phyloP scores from a whole-genome alignment of 2,113 vertebrate species.

The Melanerpes formicivorus region DNA sequence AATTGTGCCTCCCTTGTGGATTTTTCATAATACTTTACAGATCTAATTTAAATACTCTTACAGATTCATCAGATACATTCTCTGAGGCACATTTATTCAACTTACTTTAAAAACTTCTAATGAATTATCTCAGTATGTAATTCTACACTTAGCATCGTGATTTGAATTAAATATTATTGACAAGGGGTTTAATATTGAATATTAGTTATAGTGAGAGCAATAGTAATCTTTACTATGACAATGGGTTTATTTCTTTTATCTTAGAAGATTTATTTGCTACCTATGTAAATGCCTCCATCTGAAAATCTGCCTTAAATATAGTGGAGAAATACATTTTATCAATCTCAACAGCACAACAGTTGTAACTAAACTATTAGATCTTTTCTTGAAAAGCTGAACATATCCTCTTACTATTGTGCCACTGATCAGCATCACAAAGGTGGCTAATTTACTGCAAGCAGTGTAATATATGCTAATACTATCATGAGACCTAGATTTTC shows the following conservation, averaged over 20 bases:
- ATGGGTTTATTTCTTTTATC: slow-evolving; percentile 27
- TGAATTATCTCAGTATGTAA: slow-evolving; percentile 77
- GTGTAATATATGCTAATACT: background rate
- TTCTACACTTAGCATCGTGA: slow-evolving; percentile 73
- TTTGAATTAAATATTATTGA: slow-evolving; percentile 79
- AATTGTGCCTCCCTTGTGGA: slow-evolving; percentile 73
- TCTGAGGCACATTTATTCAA: slow-evolving; percentile 76
- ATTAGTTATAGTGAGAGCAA: slow-evolving; percentile 75
- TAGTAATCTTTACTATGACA: slow-evolving; percentile 60
- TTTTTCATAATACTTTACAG: slow-evolving; percentile 75
- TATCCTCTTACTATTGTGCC: background rate
- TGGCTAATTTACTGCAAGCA: background rate
- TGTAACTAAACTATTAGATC: slow-evolving; percentile 12
- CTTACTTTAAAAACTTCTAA: slow-evolving; percentile 79
- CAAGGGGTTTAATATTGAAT: slow-evolving; percentile 75
- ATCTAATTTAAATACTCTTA: slow-evolving; percentile 81
- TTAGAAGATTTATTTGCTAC: slow-evolving; percentile 59
- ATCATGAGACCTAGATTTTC: slow-evolving; percentile 20
- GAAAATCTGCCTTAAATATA: slow-evolving; percentile 33
- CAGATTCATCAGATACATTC: slow-evolving; percentile 76
- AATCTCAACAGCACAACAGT: background rate
- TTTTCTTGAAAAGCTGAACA: slow-evolving; percentile 47
- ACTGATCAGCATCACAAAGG: background rate
- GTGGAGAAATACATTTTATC: slow-evolving; percentile 56
- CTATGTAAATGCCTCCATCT: slow-evolving; percentile 45